Conservation (phyloP, 2,888 invertebrate species). For the Drosophila kanekoi region DNA sequence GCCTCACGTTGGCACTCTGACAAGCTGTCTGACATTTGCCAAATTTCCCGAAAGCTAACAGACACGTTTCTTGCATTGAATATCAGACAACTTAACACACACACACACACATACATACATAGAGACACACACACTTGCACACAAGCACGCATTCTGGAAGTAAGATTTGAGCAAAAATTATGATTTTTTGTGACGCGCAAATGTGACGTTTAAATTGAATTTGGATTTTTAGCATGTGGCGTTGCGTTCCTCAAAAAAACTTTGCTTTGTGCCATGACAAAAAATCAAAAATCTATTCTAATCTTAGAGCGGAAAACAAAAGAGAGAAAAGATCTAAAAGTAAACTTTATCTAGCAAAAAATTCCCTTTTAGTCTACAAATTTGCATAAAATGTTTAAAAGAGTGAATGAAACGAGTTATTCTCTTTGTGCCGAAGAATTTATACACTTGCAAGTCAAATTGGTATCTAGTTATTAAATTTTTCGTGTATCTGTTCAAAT, state of each 20-base stretch:
- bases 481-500: too few relatives aligned
- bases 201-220: conserved; percentile 67
- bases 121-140: background rate
- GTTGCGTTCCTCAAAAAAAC: conserved; percentile 8
- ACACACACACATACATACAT: background rate
- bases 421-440: background rate
- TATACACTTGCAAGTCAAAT: background rate
- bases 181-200: conserved; percentile 57
- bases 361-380: background rate
- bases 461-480: background rate
- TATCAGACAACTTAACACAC: conserved; percentile 40
- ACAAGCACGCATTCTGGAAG: background rate
- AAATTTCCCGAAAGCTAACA: conserved; percentile 53
- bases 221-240: conserved; percentile 49
- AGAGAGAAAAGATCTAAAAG: conserved; percentile 2
- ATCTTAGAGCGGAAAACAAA: conserved; percentile 28
- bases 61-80: conserved; percentile 74
- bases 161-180: conserved; percentile 40
- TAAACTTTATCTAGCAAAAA: background rate
- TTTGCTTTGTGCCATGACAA: conserved; percentile 20
- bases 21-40: conserved; percentile 65
- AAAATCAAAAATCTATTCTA: conserved; percentile 25
- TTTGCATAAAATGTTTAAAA: background rate
- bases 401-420: background rate
- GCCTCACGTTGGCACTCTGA: conserved; percentile 47